These are phyloP conservation scores for Tetanocera ferruginea DNA, from an alignment of 2,888 invertebrate genomes.

Conservation along the genomic window DNA sequence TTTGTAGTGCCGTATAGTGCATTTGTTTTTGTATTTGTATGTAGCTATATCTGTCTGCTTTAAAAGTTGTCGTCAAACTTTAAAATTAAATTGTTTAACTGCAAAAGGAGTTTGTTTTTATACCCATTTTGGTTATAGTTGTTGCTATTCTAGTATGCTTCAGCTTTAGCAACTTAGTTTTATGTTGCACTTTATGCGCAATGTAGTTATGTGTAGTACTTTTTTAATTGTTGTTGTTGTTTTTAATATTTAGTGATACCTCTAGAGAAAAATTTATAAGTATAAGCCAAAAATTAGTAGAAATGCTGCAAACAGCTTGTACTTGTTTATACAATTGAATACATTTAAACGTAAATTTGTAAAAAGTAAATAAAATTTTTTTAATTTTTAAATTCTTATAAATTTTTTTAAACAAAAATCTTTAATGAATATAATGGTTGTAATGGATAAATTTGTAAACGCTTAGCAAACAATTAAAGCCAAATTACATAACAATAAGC, in stretches of 20 bases:
- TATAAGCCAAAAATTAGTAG: not conserved
- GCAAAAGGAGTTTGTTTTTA: constrained; percentile 41
- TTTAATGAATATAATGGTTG: too few relatives aligned
- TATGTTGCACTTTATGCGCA: not conserved
- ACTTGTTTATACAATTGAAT: not conserved
- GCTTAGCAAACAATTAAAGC: not conserved
- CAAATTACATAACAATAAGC: not conserved
- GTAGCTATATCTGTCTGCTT: not conserved
- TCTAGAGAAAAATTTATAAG: not conserved
- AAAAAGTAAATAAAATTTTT: not conserved
- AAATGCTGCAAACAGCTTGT: not conserved
- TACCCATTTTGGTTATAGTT: not conserved
- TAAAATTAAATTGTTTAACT: constrained; percentile 54
- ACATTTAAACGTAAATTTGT: too few relatives aligned
- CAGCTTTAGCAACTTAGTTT: not conserved
- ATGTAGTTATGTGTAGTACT: not conserved
- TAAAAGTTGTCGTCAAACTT: constrained; percentile 47
- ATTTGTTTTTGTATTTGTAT: not conserved
- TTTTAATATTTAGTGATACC: not conserved
- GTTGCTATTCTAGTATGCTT: not conserved
- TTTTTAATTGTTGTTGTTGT: not conserved
- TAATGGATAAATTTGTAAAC: not conserved
- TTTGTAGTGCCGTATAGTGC: not conserved
- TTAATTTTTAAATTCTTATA: too few relatives aligned
- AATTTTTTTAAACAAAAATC: too few relatives aligned